Evolutionary conservation across 1,140 invertebrate species (phyloP).

Genomic region (Sogatella furcifera): DNA sequence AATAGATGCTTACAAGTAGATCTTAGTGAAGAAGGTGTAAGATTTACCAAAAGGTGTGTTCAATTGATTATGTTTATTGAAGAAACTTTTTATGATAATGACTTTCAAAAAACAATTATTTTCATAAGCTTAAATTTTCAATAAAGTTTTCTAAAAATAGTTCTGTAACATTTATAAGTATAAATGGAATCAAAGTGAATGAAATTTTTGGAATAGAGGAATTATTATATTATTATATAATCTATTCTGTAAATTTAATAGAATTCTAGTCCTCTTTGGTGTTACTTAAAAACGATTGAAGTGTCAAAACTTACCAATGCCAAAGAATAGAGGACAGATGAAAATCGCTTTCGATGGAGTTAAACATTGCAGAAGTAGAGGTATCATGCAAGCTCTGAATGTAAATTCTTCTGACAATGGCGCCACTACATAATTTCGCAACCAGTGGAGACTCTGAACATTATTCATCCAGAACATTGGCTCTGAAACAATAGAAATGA

Average conservation of each 20-base stretch:
- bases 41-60: too few species aligned
- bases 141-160: background rate
- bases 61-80: background rate
- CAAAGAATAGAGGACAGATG: constrained; percentile 85
- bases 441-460: constrained; percentile 66
- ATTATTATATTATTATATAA: too few species aligned
- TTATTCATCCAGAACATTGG: constrained; percentile 61
- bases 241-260: too few species aligned
- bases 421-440: constrained; percentile 81
- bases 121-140: too few species aligned
- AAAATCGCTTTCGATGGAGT: constrained; percentile 63
- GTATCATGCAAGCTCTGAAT: constrained; percentile 89
- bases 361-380: constrained; percentile 74
- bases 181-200: too few species aligned
- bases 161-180: too few species aligned
- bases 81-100: background rate
- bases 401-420: constrained; percentile 92
- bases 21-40: too few species aligned
- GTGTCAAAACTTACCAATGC: constrained; percentile 60
- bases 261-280: too few species aligned
- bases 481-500: constrained; percentile 39
- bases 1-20: too few species aligned
- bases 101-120: background rate
- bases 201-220: too few species aligned
- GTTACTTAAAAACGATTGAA: too few species aligned